Evolutionary conservation across 64 coral and sea anemone species (phyloP).

Genomic region (Orbicella faveolata): DNA sequence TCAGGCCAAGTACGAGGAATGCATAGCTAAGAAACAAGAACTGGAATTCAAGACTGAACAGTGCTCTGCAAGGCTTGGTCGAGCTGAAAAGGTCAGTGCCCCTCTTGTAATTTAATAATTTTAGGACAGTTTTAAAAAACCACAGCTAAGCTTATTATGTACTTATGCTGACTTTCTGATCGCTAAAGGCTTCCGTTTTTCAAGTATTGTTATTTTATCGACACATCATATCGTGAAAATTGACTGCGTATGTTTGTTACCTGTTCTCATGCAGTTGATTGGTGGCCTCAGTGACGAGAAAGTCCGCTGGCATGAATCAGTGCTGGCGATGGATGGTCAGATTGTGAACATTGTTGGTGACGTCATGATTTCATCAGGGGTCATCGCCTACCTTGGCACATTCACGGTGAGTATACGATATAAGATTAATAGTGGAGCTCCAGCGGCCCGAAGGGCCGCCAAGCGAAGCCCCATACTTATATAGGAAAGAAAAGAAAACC

Average conservation of each 20-base stretch:
- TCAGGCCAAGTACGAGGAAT: slow-evolving; percentile 99
- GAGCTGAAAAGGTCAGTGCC: slow-evolving; percentile 88
- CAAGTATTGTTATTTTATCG: no score
- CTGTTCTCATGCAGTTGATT: slow-evolving; percentile 60
- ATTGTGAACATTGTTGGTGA: slow-evolving; percentile 95
- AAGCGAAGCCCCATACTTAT: no score
- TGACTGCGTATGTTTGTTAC: no score
- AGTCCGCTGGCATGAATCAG: slow-evolving; percentile 93
- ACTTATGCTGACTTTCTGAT: no score
- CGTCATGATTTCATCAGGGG: slow-evolving; percentile 99
- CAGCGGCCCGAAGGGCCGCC: no score
- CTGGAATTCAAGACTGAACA: slow-evolving; percentile 96
- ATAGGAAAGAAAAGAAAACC: no score
- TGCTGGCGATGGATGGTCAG: slow-evolving; percentile 89
- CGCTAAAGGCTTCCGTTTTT: no score
- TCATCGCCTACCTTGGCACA: slow-evolving; percentile 97
- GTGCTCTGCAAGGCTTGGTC: slow-evolving; percentile 77
- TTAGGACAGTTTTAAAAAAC: no score
- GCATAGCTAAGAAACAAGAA: slow-evolving; percentile 93
- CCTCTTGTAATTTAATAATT: no score
- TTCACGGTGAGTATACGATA: slow-evolving; percentile 79
- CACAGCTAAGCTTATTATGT: no score
- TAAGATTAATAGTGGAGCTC: background rate
- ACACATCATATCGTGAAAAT: no score
- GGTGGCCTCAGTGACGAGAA: slow-evolving; percentile 96